phyloP scores from a whole-genome alignment of 2,113 vertebrate genomes.

The Cisticola juncidis region DNA sequence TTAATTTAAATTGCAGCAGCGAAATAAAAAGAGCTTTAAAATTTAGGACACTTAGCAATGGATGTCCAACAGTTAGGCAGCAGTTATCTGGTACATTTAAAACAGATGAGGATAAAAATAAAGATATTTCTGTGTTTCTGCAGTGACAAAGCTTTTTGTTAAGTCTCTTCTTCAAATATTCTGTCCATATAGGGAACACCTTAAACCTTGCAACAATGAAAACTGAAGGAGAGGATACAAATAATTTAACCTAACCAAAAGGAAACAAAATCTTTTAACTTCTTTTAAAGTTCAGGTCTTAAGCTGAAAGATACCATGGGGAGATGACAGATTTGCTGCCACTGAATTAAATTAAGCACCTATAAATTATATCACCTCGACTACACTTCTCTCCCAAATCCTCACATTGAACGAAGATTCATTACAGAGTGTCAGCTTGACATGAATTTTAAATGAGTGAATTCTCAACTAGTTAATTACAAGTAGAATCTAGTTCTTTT shows the following conservation, averaged over 20 bases:
- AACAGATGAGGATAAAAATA: neutral
- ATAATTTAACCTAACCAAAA: neutral
- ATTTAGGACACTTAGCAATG: neutral
- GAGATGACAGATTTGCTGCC: constrained; percentile 36
- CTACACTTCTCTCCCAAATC: neutral
- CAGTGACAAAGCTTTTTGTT: neutral
- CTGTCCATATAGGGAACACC: neutral
- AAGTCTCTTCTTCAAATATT: neutral
- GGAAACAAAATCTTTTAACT: neutral
- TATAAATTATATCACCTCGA: constrained; percentile 49
- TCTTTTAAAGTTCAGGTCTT: neutral
- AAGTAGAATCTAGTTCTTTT: neutral
- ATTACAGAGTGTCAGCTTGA: constrained; percentile 37
- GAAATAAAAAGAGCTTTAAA: neutral
- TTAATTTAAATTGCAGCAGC: neutral
- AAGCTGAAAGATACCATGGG: neutral
- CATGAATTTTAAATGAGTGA: constrained; percentile 51
- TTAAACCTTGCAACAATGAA: neutral
- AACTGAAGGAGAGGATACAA: neutral
- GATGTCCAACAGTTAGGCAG: neutral
- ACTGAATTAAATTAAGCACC: constrained; percentile 5
- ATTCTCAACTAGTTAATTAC: constrained; percentile 37
- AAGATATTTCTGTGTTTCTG: neutral
- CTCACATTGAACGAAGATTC: neutral
- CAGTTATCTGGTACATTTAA: neutral